A percentile compares a stretch with the other conserved stretches of the same genome.
Conservation (phyloP, 2,113 vertebrate genomes). For the Hyaena hyaena region DNA sequence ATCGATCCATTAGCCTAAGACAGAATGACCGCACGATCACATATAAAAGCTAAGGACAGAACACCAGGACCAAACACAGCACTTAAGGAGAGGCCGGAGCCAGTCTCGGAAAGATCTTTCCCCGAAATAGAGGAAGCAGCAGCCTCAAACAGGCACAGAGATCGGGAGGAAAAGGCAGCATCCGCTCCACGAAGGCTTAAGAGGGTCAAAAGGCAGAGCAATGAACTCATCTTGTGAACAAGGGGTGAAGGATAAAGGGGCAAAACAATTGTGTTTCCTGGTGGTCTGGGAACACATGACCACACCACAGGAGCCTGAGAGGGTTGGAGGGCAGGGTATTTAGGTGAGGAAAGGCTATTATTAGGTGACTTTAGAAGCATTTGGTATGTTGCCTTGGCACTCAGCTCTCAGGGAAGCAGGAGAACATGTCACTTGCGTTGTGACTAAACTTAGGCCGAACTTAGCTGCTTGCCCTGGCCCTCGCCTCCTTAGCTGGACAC, state of each 20-base stretch:
- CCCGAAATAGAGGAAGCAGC: neutral
- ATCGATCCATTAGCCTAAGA: conserved; percentile 58
- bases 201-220: neutral
- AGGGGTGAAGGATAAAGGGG: neutral
- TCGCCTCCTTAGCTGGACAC: neutral
- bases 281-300: neutral
- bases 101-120: neutral
- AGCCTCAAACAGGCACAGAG: conserved; percentile 44
- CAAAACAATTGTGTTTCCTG: neutral
- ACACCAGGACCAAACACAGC: conserved; percentile 22
- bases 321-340: neutral
- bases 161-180: neutral
- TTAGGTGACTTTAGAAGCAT: neutral
- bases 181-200: neutral
- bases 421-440: neutral
- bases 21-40: conserved; percentile 39
- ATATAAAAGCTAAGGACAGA: conserved; percentile 12
- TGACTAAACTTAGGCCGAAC: neutral
- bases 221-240: neutral
- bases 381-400: neutral
- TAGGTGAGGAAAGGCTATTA: neutral
- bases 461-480: neutral
- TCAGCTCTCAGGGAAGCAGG: neutral
- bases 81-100: conserved; percentile 17
- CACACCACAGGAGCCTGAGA: neutral